These are phyloP conservation scores for Cryptotermes secundus DNA, from an alignment of 1,140 invertebrate genomes.

Conservation along the genomic window DNA sequence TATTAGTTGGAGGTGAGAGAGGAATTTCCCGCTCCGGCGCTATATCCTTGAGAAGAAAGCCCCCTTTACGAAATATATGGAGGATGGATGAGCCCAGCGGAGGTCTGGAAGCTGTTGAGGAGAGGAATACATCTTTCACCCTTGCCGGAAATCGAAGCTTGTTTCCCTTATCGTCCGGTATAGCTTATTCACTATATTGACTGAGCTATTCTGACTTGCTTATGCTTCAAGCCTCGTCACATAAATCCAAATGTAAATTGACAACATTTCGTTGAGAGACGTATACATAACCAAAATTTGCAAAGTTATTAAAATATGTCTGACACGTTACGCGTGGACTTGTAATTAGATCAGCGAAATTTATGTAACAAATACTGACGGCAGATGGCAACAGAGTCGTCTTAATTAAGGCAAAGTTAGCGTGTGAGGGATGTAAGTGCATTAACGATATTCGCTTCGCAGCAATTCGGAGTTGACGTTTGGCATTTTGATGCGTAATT, in stretches of 20 bases:
- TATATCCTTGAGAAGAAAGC: too few species aligned
- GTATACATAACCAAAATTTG: not conserved
- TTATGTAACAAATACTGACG: not conserved
- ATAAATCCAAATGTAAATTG: not conserved
- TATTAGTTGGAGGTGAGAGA: too few species aligned
- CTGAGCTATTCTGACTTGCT: too few species aligned
- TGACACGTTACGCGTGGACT: not conserved
- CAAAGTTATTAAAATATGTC: not conserved
- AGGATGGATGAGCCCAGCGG: too few species aligned
- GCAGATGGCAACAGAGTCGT: not conserved
- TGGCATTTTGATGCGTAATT: not conserved
- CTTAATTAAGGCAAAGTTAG: constrained; percentile 10
- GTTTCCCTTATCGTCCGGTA: too few species aligned
- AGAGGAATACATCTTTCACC: too few species aligned
- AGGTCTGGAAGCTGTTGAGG: too few species aligned
- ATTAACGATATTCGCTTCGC: not conserved
- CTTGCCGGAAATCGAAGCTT: too few species aligned
- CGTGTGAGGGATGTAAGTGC: not conserved
- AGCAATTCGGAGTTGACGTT: not conserved
- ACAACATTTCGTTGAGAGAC: not conserved
- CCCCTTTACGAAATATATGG: too few species aligned
- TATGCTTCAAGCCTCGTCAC: not conserved
- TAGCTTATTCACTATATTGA: too few species aligned
- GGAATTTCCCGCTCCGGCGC: too few species aligned
- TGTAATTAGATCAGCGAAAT: not conserved